Evolutionary conservation across 2,797 vertebrate genomes (phyloP).

Genomic region (Crocodylus rhombifer): DNA sequence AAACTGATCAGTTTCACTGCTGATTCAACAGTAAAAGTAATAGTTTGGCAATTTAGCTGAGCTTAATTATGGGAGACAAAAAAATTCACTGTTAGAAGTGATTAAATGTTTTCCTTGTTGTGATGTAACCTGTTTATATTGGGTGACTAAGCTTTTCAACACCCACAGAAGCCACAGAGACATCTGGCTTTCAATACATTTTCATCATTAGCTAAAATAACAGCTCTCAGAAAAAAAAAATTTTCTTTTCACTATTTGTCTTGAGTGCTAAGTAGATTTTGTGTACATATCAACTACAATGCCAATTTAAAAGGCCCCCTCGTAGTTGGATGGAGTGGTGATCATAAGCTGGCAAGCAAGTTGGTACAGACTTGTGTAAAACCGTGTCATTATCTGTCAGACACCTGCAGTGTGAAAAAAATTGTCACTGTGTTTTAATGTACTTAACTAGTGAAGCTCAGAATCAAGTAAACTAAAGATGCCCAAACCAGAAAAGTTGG

Average conservation of each 20-base stretch:
- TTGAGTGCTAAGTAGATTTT: constrained; percentile 61
- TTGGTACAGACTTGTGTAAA: constrained; percentile 41
- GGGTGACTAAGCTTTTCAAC: constrained; percentile 34
- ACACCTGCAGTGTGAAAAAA: constrained; percentile 67
- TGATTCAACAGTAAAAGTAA: background rate
- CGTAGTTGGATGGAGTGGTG: constrained; percentile 68
- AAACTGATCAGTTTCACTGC: background rate
- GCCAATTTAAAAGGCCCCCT: constrained; percentile 66
- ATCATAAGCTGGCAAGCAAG: constrained; percentile 73
- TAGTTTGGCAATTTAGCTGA: background rate
- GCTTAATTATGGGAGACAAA: constrained; percentile 6
- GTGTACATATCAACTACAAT: constrained; percentile 61
- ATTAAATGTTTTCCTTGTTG: background rate
- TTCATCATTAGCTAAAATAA: constrained; percentile 66
- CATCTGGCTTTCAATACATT: constrained; percentile 45
- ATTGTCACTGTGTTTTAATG: constrained; percentile 68
- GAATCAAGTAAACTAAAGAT: constrained; percentile 61
- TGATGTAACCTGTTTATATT: constrained; percentile 3
- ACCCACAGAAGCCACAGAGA: constrained; percentile 1
- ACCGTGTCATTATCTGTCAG: constrained; percentile 64
- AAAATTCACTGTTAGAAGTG: constrained; percentile 19
- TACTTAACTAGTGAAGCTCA: background rate
- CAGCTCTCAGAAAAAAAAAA: constrained; percentile 55
- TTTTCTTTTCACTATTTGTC: constrained; percentile 54
- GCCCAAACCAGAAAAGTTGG: constrained; percentile 63